phyloP scores from a whole-genome alignment of 1,140 invertebrate genomes.

The Diploscapter pachys region DNA sequence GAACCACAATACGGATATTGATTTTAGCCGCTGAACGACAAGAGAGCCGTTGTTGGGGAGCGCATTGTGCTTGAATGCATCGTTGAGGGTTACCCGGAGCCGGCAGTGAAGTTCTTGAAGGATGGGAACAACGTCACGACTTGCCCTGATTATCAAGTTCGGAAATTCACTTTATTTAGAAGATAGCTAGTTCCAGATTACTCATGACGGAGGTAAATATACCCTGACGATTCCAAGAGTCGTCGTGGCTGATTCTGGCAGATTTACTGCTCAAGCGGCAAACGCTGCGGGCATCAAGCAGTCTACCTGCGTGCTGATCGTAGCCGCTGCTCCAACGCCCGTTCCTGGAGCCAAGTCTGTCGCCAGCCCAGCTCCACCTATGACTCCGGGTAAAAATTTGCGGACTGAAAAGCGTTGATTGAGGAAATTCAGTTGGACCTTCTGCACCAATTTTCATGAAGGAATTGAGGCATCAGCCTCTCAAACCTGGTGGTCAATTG shows the following conservation, averaged over 20 bases:
- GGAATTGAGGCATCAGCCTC: constrained; percentile 52
- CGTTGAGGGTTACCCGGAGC: constrained; percentile 46
- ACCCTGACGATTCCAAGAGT: constrained; percentile 42
- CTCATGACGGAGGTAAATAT: constrained; percentile 46
- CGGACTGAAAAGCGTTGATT: too few species aligned
- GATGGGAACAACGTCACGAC: constrained; percentile 56
- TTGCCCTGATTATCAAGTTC: constrained; percentile 55
- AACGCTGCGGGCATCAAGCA: constrained; percentile 57
- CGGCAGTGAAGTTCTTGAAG: constrained; percentile 49
- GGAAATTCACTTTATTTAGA: neutral
- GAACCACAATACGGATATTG: constrained; percentile 5
- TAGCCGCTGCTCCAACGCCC: constrained; percentile 57
- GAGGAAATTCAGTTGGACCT: constrained; percentile 39
- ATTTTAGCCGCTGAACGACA: constrained; percentile 54
- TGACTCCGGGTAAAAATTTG: constrained; percentile 36
- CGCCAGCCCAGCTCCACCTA: constrained; percentile 51
- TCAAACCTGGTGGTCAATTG: constrained; percentile 42
- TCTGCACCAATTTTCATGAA: constrained; percentile 55
- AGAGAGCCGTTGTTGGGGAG: constrained; percentile 54
- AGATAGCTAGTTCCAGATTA: constrained; percentile 38
- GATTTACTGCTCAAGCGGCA: constrained; percentile 57
- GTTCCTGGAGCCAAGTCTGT: constrained; percentile 54
- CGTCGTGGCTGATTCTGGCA: constrained; percentile 50
- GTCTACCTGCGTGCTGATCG: constrained; percentile 57
- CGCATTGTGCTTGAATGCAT: constrained; percentile 54